Evolutionary conservation across 2,888 invertebrate genomes (phyloP), one percentile per base, ranked within the genome.

Genomic region (Creontiades dilutus): DNA sequence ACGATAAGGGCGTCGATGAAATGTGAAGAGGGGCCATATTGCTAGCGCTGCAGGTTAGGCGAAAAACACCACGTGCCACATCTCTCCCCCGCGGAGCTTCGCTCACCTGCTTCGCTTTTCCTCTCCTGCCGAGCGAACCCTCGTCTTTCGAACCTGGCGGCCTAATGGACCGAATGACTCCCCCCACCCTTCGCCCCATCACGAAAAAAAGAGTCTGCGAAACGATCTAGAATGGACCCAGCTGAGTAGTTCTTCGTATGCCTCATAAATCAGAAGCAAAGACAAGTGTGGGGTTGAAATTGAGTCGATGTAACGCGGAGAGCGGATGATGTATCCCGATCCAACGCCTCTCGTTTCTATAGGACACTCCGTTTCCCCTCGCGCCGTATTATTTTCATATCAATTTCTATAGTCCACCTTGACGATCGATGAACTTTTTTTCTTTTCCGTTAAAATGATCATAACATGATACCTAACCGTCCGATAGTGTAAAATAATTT

Each of bases 21-120:
- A 61, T 14, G 61, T 61, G 61, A 61, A 61, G 61, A 61, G 61
- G 37, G 61, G n/a, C 61, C 61, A 61, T 61, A 61, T 19, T 61
- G 61, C 61, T 19, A n/a, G 61, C 61, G 9, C 61, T 4, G 61
- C 61, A 61, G 61, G n/a, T n/a, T n/a, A 61, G 16, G 2, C 61
- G 16, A 61, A 61, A 19, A 61, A 61, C 19, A n/a, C 61, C 61
- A 52, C 16, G 52, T 52, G 52, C 52, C 11, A 3, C 52, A 52
- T 52, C 52, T 16, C 13, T 16, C 52, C 11, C 52, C 52, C 2
- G 52, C 16, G 52, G 52, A 7, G 52, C 52, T 52, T 52, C 52
- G 52, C 16, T 52, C 61, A 61, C 61, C 61, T 61, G 61, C 19
- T 37, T 37, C 7, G 37, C 37, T 37, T n/a, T n/a, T 37, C 37